Percentiles rank a stretch among this genome's conserved stretches.
Conservation (phyloP, 2,797 vertebrate genomes). For the Gadopsis marmoratus region DNA sequence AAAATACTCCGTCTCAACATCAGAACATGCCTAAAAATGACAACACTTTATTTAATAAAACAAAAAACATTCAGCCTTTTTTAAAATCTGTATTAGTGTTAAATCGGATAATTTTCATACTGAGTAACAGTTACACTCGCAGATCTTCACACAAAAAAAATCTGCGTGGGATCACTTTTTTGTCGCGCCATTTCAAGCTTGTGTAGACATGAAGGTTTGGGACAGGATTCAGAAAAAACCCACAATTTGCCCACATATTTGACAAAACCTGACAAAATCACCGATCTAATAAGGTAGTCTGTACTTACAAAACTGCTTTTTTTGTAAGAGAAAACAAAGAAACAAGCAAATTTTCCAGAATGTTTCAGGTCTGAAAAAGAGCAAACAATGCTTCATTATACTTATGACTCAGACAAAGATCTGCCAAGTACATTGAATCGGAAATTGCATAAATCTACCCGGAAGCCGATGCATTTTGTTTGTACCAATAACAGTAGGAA, state of each 20-base stretch:
- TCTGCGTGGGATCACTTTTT: background rate
- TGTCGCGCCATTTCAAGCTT: conserved; percentile 19
- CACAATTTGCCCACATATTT: conserved; percentile 11
- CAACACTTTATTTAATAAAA: background rate
- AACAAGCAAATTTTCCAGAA: background rate
- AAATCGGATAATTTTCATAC: background rate
- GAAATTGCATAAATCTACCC: conserved; percentile 28
- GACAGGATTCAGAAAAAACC: conserved; percentile 32
- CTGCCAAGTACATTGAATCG: conserved; percentile 41
- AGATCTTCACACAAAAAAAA: background rate
- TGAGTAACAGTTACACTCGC: background rate
- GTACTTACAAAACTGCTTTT: conserved; percentile 6
- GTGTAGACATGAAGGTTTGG: background rate
- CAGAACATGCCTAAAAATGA: conserved; percentile 22
- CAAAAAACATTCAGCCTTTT: background rate
- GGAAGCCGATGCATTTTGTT: conserved; percentile 26
- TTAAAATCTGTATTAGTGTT: background rate
- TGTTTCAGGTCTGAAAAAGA: background rate
- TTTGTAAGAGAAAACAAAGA: conserved; percentile 14
- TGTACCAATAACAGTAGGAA: conserved; percentile 24
- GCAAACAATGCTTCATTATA: conserved; percentile 7
- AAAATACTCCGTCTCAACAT: conserved; percentile 4
- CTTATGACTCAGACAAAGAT: conserved; percentile 22
- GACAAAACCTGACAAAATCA: conserved; percentile 29
- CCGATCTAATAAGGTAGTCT: conserved; percentile 3